Conservation (phyloP, 2,797 vertebrate species). For the Mionectes olivaceus region DNA sequence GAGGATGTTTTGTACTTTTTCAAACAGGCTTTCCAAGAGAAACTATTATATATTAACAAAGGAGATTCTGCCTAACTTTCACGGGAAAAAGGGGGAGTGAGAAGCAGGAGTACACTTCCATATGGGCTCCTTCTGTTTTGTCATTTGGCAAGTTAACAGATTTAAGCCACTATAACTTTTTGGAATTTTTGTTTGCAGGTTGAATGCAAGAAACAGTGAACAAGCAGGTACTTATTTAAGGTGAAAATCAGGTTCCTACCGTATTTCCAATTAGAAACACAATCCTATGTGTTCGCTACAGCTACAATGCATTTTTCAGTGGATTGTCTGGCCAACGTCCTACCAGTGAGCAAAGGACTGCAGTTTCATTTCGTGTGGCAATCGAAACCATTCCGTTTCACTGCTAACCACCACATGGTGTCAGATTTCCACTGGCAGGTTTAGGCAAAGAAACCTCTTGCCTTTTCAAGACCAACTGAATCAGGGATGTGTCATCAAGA, state of each 20-base stretch:
- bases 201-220: neutral
- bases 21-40: neutral
- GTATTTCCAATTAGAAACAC: neutral
- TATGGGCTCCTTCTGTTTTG: neutral
- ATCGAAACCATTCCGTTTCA: conserved; percentile 78
- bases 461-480: conserved; percentile 62
- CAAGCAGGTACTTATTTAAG: neutral
- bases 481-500: conserved; percentile 66
- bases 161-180: neutral
- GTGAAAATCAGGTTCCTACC: neutral
- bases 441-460: conserved; percentile 72
- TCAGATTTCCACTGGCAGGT: conserved; percentile 75
- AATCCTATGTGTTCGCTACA: neutral
- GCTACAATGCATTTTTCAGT: neutral
- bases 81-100: neutral
- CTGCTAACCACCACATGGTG: conserved; percentile 69
- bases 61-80: neutral
- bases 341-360: neutral
- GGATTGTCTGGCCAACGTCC: conserved; percentile 28
- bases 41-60: neutral
- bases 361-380: conserved; percentile 77
- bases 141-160: neutral
- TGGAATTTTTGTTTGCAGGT: neutral
- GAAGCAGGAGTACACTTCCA: neutral
- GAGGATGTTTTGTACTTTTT: neutral